Conservation (phyloP, 2,888 invertebrate genomes). For the Drosophila tripunctata region DNA sequence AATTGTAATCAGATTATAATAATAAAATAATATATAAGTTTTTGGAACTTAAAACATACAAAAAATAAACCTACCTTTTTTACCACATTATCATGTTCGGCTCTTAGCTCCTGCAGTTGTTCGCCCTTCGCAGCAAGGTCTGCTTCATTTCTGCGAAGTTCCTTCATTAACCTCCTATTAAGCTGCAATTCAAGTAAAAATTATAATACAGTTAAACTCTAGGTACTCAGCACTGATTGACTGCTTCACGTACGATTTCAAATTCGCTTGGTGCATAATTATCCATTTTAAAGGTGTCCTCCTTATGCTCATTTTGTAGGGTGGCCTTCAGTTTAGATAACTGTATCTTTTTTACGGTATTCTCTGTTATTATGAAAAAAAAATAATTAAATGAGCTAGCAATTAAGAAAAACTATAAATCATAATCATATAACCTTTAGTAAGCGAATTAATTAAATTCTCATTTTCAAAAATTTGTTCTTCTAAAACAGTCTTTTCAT, state of each 20-base stretch:
- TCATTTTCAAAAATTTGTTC: conserved; percentile 78
- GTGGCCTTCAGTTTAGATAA: conserved; percentile 27
- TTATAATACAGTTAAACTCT: neutral
- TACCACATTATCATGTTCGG: conserved; percentile 60
- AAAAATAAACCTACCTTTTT: conserved; percentile 59
- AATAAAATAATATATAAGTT: no score
- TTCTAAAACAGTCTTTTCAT: conserved; percentile 81
- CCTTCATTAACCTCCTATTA: conserved; percentile 76
- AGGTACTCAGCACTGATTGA: neutral
- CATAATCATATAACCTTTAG: conserved; percentile 34
- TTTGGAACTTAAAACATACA: neutral
- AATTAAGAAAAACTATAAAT: neutral
- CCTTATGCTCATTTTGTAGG: conserved; percentile 1
- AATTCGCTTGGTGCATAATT: conserved; percentile 24
- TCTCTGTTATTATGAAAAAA: conserved; percentile 25
- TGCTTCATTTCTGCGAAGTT: conserved; percentile 74
- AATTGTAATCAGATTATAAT: no score
- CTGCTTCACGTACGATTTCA: conserved; percentile 52
- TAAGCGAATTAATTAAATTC: conserved; percentile 47
- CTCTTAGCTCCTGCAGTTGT: conserved; percentile 59
- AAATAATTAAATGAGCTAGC: neutral
- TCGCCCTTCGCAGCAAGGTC: conserved; percentile 65
- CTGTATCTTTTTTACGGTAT: conserved; percentile 31
- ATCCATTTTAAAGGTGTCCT: neutral
- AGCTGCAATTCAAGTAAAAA: conserved; percentile 61